Conservation (phyloP, 2,113 vertebrate genomes). For the Todiramphus saurophagus region DNA sequence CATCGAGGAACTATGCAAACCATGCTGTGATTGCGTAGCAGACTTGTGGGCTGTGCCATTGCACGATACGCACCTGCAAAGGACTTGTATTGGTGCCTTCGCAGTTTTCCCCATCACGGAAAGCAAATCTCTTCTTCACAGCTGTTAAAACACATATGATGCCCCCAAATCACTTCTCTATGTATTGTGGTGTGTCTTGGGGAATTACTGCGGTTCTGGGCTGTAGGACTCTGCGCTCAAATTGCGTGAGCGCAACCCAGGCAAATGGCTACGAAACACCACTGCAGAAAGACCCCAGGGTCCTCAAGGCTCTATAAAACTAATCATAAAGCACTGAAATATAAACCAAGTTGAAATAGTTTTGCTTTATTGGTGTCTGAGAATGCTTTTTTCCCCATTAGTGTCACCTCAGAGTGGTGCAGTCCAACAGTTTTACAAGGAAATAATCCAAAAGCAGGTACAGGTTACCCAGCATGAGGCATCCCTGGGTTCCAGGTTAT, state of each 20-base stretch:
- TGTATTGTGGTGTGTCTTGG: not conserved
- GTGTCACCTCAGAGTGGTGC: not conserved
- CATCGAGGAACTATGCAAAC: not conserved
- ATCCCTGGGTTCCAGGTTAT: not conserved
- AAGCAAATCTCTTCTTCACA: not conserved
- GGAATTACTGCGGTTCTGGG: not conserved
- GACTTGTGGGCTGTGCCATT: not conserved
- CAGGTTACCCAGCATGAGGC: not conserved
- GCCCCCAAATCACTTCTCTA: not conserved
- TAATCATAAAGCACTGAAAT: not conserved
- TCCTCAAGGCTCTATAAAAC: not conserved
- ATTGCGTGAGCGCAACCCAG: not conserved
- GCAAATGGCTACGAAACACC: not conserved
- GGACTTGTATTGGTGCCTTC: rapidly evolving
- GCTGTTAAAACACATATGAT: not conserved
- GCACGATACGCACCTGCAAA: rapidly evolving
- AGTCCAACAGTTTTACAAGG: not conserved
- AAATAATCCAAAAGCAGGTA: not conserved
- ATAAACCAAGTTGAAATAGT: not conserved
- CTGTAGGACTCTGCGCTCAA: not conserved
- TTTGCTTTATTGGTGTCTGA: not conserved
- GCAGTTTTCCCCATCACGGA: not conserved
- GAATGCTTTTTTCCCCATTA: not conserved
- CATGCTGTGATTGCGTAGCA: not conserved
- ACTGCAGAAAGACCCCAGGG: not conserved